A percentile compares a stretch with the other conserved stretches of the same genome.
These are phyloP conservation scores for Oscheius sp. DNA, from an alignment of 1,140 invertebrate genomes.

Conservation along the genomic window DNA sequence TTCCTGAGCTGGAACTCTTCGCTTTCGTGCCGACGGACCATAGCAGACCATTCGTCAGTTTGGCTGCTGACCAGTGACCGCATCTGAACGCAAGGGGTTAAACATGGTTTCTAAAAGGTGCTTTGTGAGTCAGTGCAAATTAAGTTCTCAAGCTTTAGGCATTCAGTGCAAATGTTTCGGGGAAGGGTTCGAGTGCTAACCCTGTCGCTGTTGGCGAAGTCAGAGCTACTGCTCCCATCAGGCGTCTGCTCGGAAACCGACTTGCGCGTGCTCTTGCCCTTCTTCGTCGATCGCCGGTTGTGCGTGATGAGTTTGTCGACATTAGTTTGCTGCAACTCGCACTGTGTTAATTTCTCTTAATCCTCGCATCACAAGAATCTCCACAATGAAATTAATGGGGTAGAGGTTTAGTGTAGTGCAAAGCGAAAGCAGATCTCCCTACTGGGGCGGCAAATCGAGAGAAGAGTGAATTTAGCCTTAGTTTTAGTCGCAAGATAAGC, in stretches of 20 bases:
- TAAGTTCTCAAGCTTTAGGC: too few species aligned
- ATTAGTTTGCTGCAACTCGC: constrained; percentile 72
- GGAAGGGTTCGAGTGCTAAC: background rate
- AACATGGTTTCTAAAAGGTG: too few species aligned
- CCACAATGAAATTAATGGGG: too few species aligned
- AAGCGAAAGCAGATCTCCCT: background rate
- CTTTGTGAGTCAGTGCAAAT: too few species aligned
- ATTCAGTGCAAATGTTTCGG: too few species aligned
- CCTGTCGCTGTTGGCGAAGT: constrained; percentile 22
- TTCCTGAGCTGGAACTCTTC: constrained; percentile 55
- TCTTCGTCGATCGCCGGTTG: constrained; percentile 48
- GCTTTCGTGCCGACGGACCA: constrained; percentile 79
- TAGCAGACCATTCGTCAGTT: constrained; percentile 86
- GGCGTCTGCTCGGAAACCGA: constrained; percentile 11
- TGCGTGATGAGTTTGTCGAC: constrained; percentile 81
- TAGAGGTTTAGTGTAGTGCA: background rate
- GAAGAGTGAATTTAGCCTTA: too few species aligned
- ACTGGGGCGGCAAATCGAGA: too few species aligned
- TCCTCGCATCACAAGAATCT: background rate
- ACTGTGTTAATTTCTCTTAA: background rate
- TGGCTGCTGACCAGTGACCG: constrained; percentile 76
- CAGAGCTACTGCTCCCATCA: constrained; percentile 3
- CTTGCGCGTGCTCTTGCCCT: constrained; percentile 31
- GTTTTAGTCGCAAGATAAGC: constrained; percentile 4
- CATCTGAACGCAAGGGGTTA: constrained; percentile 36